A percentile compares a stretch with the other conserved stretches of the same genome.
Evolutionary conservation across 2,797 vertebrate genomes (phyloP).

Genomic region (Sphenopsis melanotis): DNA sequence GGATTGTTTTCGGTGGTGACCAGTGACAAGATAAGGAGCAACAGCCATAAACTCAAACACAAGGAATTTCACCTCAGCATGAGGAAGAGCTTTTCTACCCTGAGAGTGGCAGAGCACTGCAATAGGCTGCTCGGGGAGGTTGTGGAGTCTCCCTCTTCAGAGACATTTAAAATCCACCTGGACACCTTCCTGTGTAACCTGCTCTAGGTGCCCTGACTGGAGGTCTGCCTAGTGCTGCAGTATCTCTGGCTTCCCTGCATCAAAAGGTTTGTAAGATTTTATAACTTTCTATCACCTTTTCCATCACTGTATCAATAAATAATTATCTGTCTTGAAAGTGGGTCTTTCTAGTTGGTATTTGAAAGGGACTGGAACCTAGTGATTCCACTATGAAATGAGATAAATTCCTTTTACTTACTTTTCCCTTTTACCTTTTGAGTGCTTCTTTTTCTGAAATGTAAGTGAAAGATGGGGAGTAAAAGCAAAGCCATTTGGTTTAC

Average conservation of each 20-base stretch:
- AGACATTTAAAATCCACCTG: neutral
- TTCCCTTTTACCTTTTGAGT: neutral
- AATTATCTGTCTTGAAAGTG: neutral
- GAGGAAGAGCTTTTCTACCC: neutral
- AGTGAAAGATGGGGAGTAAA: neutral
- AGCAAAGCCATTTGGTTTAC: neutral
- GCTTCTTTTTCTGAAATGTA: neutral
- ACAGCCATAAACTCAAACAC: neutral
- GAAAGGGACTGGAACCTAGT: neutral
- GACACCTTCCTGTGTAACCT: neutral
- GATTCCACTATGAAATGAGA: neutral
- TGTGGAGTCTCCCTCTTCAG: neutral
- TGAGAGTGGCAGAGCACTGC: neutral
- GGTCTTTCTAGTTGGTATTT: neutral
- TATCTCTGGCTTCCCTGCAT: neutral
- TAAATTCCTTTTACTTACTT: neutral
- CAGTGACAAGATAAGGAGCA: neutral
- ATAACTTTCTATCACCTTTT: neutral
- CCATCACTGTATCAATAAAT: neutral
- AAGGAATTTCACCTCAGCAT: neutral
- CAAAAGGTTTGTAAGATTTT: neutral
- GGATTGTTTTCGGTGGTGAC: neutral
- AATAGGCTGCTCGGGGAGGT: neutral
- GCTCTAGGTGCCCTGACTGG: neutral
- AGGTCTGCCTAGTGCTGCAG: neutral